Evolutionary conservation across 2,797 vertebrate genomes (phyloP).

Genomic region (Cyclopterus lumpus): DNA sequence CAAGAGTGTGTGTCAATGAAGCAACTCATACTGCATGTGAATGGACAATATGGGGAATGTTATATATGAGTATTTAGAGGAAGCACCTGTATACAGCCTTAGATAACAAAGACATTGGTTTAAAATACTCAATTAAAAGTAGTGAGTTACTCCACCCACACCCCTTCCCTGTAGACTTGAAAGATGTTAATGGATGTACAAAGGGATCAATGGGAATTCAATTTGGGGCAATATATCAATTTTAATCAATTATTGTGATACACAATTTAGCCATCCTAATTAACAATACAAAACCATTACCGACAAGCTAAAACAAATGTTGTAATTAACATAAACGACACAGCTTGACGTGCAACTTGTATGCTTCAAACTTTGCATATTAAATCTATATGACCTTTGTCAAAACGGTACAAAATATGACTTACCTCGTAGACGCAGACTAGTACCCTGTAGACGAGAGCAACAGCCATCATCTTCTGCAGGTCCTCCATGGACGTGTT

Average conservation of each 20-base stretch:
- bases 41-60: neutral
- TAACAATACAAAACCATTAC: neutral
- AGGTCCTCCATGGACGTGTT: conserved; percentile 96
- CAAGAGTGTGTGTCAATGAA: neutral
- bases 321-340: neutral
- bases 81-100: neutral
- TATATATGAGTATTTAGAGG: too few species aligned
- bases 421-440: conserved; percentile 97
- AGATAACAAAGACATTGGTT: neutral
- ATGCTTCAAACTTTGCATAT: neutral
- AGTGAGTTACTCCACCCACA: neutral
- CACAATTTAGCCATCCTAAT: neutral
- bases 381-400: neutral
- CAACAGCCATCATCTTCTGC: conserved; percentile 97
- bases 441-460: conserved; percentile 93
- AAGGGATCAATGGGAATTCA: neutral
- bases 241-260: neutral
- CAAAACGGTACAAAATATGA: neutral
- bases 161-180: neutral
- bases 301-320: neutral
- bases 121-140: neutral
- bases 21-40: neutral
- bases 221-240: neutral
- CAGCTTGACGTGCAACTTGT: neutral
- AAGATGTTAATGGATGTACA: neutral